Evolutionary conservation across 1,140 invertebrate species (phyloP), one percentile per base, ranked within the genome.

Genomic region (Aphis gossypii): DNA sequence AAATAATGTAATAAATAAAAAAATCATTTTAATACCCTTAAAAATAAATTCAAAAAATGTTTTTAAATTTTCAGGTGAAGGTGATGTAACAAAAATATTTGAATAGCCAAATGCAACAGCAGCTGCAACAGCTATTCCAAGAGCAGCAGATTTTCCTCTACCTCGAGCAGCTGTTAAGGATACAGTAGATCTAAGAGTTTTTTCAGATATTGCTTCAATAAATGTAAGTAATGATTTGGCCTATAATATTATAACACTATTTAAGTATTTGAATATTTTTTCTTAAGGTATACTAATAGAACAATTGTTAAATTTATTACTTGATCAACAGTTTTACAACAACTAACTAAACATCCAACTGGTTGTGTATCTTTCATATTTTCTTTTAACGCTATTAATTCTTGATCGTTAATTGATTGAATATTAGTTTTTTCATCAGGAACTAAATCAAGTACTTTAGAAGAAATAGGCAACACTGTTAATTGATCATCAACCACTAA

Each of bases 31-130:
- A 46, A 94, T 95, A 96, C 96, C 98, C 96, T 99, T 99, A 68
- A 99, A 97, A 35, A 99, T 96, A 96, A 99, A 99, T 95, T 99
- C 98, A 96, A 99, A 99, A 2, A 99, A 96, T 0, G 99, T 99
- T 94, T 98, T 99, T 95, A 99, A 97, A 96, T 99, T 99, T 95
- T 99, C 99, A 6, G 99, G 99, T 95, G 98, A 98, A 3, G 99
- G 99, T 94, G 98, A 99, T 0, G 99, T 99, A 25, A 99, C 98
- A 96, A 99, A 99, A 89, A 99, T 98, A 95, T 99, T 99, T 30
- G 99, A 98, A 95, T 99, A 99, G 38, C 98, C 98, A 95, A 97
- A 97, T 2, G 97, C 97, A 92, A 98, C 96, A 30, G 97, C 97
- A 5, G 97, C 97, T 35, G 98, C 97, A 51, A 99, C 97, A 5